Conservation (phyloP, 2,888 invertebrate species). For the Pycnomerus fuliginosus region DNA sequence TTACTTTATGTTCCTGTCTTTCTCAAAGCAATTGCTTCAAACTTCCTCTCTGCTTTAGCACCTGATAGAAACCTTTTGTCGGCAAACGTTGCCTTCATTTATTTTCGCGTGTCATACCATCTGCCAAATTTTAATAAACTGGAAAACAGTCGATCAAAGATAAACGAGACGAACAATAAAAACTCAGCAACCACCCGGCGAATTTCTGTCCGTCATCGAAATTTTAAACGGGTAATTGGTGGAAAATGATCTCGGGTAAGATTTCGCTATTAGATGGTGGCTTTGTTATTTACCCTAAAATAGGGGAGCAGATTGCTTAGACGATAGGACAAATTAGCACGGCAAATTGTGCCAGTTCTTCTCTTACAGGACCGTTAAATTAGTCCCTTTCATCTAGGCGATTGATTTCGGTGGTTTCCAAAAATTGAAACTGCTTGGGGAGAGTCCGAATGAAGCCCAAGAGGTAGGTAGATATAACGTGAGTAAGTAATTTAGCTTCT, state of each 20-base stretch:
- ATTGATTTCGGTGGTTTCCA: conserved; percentile 12
- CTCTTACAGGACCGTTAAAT: conserved; percentile 7
- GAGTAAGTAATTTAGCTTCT: conserved; percentile 17
- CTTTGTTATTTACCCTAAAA: conserved; percentile 13
- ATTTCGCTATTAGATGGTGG: conserved; percentile 7
- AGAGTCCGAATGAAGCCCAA: conserved; percentile 9
- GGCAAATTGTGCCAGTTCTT: conserved; percentile 6
- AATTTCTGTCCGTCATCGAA: conserved; percentile 18
- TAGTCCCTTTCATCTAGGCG: conserved; percentile 5
- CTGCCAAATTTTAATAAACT: conserved; percentile 20
- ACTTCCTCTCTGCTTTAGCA: too few species aligned
- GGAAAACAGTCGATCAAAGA: conserved; percentile 19
- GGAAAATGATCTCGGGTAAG: conserved; percentile 17
- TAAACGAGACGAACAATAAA: conserved; percentile 16
- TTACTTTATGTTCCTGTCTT: too few species aligned
- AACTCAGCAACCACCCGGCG: conserved; percentile 10
- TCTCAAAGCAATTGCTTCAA: too few species aligned
- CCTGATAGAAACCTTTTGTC: too few species aligned
- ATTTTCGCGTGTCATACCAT: conserved; percentile 20
- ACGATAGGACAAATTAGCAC: conserved; percentile 16
- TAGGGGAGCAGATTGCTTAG: conserved; percentile 12
- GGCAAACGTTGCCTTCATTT: too few species aligned
- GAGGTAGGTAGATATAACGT: conserved; percentile 12
- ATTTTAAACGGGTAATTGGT: conserved; percentile 15
- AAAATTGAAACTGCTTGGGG: conserved; percentile 5